A percentile compares a stretch with the other conserved stretches of the same genome.
These are phyloP conservation scores for Meloidogyne exigua DNA, from an alignment of 1,140 invertebrate species.

Conservation along the genomic window DNA sequence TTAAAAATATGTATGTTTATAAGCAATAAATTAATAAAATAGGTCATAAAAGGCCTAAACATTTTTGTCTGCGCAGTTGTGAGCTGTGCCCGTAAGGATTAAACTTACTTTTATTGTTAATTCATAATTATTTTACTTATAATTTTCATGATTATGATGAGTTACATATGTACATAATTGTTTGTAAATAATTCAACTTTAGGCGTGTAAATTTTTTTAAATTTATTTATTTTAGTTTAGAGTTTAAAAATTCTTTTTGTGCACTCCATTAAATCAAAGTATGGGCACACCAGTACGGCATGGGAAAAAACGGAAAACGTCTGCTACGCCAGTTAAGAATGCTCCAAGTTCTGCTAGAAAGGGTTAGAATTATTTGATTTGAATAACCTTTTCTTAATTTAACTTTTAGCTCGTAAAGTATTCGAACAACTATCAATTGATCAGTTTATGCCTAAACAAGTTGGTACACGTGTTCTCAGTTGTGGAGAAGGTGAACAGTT, in stretches of 20 bases:
- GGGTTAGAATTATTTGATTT: not conserved
- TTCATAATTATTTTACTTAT: too few relatives aligned
- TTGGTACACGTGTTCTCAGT: slow-evolving; percentile 46
- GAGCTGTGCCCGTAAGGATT: too few relatives aligned
- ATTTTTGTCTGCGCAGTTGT: too few relatives aligned
- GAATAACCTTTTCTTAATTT: not conserved
- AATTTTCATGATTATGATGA: too few relatives aligned
- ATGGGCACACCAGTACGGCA: slow-evolving; percentile 9
- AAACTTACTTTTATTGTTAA: too few relatives aligned
- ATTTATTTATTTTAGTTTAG: too few relatives aligned
- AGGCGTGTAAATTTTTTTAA: too few relatives aligned
- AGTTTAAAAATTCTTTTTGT: not conserved
- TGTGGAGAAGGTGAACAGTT: slow-evolving; percentile 56
- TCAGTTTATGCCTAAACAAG: slow-evolving; percentile 22
- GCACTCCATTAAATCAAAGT: not conserved
- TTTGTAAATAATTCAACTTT: too few relatives aligned
- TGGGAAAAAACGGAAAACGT: slow-evolving; percentile 12
- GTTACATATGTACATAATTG: too few relatives aligned
- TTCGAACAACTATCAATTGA: slow-evolving; percentile 25
- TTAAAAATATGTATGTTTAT: too few relatives aligned
- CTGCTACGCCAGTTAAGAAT: not conserved
- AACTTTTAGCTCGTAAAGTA: slow-evolving; percentile 16
- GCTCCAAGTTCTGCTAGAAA: slow-evolving; percentile 12
- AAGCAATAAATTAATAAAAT: too few relatives aligned
- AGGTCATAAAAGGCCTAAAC: too few relatives aligned